A percentile compares a stretch with the other conserved stretches of the same genome.
phyloP scores from a whole-genome alignment of 2,113 vertebrate species.

The Platysternon megacephalum region DNA sequence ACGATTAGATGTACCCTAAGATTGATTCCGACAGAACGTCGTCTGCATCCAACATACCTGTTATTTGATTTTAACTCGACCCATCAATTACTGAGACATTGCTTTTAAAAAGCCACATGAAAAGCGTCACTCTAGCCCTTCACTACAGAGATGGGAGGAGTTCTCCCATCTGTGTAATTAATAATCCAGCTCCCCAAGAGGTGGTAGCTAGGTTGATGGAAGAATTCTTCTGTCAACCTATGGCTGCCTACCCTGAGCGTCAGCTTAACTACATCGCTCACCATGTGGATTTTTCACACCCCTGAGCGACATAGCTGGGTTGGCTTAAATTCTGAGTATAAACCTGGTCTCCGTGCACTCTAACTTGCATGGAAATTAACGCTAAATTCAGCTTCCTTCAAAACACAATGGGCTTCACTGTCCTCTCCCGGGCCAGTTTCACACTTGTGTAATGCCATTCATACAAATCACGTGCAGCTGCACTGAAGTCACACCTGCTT shows the following conservation, averaged over 20 bases:
- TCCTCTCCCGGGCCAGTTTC: neutral
- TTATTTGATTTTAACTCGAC: neutral
- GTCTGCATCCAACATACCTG: neutral
- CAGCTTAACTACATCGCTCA: neutral
- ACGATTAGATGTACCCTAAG: neutral
- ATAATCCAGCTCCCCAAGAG: neutral
- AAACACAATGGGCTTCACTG: neutral
- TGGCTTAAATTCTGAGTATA: neutral
- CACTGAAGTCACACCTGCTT: neutral
- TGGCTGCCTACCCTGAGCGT: neutral
- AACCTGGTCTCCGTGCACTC: neutral
- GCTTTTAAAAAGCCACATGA: neutral
- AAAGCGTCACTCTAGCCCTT: neutral
- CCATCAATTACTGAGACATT: neutral
- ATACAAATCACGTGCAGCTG: neutral
- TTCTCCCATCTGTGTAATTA: neutral
- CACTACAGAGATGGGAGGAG: neutral
- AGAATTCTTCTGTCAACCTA: neutral
- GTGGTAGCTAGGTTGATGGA: neutral
- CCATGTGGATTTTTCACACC: neutral
- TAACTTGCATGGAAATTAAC: neutral
- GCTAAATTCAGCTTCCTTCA: neutral
- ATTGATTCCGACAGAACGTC: neutral
- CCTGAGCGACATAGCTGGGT: neutral
- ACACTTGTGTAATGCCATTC: neutral